Evolutionary conservation across 2,797 vertebrate genomes (phyloP).

Genomic region (Gastrophryne carolinensis): DNA sequence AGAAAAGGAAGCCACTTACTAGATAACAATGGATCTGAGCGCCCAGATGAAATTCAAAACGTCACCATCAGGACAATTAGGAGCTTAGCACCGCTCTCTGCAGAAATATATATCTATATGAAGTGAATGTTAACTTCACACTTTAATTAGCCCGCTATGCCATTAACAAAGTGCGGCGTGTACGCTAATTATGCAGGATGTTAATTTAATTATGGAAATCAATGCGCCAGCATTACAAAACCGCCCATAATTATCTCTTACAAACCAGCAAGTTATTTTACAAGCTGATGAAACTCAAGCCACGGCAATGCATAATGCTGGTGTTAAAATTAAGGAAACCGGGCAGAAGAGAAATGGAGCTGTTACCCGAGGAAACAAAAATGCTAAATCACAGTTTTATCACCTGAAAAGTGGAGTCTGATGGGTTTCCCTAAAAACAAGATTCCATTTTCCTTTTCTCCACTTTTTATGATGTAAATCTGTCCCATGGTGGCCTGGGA

Average conservation of each 20-base stretch:
- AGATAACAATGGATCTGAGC: conserved; percentile 79
- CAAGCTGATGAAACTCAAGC: neutral
- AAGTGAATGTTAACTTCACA: conserved; percentile 61
- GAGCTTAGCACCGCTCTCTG: conserved; percentile 71
- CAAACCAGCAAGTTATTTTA: neutral
- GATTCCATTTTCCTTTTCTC: neutral
- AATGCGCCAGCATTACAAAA: neutral
- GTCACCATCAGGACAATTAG: conserved; percentile 71
- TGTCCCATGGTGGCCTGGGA: neutral
- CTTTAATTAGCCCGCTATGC: conserved; percentile 52
- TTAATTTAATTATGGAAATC: neutral
- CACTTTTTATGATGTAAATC: neutral
- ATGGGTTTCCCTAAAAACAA: too few species aligned
- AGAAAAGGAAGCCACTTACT: conserved; percentile 79
- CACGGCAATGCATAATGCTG: neutral
- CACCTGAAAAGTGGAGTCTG: too few species aligned
- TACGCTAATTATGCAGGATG: neutral
- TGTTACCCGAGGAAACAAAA: neutral
- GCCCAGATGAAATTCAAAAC: conserved; percentile 80
- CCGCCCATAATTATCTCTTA: neutral
- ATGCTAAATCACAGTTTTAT: neutral
- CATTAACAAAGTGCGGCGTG: conserved; percentile 3
- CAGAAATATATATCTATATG: conserved; percentile 71
- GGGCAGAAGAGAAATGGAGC: neutral
- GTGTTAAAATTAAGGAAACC: neutral